Evolutionary conservation across 2,113 vertebrate species (phyloP).

Genomic region (Saguinus midas): DNA sequence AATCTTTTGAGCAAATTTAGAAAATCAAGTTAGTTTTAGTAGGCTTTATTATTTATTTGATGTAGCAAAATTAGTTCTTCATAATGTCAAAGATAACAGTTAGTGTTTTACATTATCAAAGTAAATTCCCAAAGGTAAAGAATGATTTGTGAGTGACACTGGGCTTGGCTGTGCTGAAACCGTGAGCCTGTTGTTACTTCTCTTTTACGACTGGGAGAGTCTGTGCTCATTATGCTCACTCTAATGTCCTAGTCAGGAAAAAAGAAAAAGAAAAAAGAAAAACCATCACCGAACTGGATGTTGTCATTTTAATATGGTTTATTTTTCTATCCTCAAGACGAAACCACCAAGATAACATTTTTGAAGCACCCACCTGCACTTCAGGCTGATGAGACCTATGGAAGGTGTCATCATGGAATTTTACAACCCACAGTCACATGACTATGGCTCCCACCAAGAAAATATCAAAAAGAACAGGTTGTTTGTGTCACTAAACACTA

Average conservation of each 20-base stretch:
- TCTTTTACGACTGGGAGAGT: not conserved
- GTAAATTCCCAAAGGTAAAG: slow-evolving; percentile 46
- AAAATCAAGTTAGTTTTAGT: not conserved
- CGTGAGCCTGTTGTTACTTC: not conserved
- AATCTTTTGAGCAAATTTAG: not conserved
- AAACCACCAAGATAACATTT: not conserved
- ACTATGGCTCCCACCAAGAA: not conserved
- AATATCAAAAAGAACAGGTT: not conserved
- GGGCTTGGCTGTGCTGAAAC: slow-evolving; percentile 48
- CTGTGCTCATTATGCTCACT: not conserved
- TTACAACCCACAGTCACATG: not conserved
- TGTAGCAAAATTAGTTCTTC: not conserved
- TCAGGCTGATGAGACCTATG: not conserved
- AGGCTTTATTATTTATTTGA: not conserved
- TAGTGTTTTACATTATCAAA: slow-evolving; percentile 47
- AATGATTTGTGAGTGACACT: slow-evolving; percentile 57
- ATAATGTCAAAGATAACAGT: slow-evolving; percentile 42
- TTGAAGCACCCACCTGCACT: not conserved
- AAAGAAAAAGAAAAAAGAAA: not conserved
- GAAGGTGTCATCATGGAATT: not conserved
- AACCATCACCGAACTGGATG: not conserved
- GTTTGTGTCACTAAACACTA: not conserved
- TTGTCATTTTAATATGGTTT: not conserved
- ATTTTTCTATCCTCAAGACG: not conserved
- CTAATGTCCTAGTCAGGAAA: not conserved